Conservation (phyloP, 1,140 invertebrate species). For the Aleiodes sp. region DNA sequence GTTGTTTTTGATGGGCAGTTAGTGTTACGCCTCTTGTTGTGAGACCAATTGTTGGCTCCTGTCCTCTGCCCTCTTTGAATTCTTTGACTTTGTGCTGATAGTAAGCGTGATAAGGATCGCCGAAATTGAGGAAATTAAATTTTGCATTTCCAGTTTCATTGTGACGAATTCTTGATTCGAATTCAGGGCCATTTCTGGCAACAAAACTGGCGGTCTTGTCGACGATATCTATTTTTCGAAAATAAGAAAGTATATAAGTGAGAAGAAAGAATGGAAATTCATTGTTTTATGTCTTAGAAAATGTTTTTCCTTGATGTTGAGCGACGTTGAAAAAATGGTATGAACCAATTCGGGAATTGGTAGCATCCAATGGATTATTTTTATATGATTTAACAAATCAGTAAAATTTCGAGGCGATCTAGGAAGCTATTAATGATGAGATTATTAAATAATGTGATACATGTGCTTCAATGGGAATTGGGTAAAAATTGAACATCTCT, state of each 20-base stretch:
- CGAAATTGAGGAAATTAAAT: conserved; percentile 96
- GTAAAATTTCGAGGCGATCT: no score
- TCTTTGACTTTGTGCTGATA: conserved; percentile 99
- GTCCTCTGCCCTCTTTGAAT: conserved; percentile 87
- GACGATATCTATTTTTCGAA: conserved; percentile 83
- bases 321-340: no score
- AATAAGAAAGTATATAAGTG: conserved; percentile 42
- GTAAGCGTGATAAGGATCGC: conserved; percentile 98
- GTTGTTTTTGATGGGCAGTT: conserved; percentile 84
- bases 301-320: no score
- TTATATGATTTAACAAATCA: no score
- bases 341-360: no score
- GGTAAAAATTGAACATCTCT: no score
- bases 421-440: no score
- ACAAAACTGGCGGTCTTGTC: conserved; percentile 99
- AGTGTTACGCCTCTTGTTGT: conserved; percentile 69
- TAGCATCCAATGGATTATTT: no score
- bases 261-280: no score
- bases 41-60: conserved; percentile 58
- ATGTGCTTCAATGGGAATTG: no score
- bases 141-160: conserved; percentile 98
- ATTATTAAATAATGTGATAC: no score
- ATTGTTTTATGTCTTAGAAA: no score
- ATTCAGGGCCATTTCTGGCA: conserved; percentile 97
- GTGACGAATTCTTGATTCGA: conserved; percentile 95